Conservation (phyloP, 1,140 invertebrate genomes). For the Papilio polyxenes region DNA sequence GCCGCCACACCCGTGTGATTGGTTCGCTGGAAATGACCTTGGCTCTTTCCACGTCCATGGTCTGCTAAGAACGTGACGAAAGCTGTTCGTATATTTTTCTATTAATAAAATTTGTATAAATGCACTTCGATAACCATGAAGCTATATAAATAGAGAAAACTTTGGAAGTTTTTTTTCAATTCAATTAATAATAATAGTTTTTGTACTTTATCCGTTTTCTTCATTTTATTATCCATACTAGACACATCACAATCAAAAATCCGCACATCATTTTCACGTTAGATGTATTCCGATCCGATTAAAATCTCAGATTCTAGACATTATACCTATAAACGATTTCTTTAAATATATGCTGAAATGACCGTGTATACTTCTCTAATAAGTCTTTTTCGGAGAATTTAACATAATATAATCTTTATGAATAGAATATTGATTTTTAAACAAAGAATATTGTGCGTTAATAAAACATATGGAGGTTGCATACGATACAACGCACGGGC, state of each 20-base stretch:
- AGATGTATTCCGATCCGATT: too few species aligned
- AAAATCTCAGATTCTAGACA: too few species aligned
- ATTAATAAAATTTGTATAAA: not conserved
- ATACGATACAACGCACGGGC: constrained; percentile 52
- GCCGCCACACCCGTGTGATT: constrained; percentile 8
- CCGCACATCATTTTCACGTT: too few species aligned
- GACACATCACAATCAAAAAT: too few species aligned
- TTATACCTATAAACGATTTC: too few species aligned
- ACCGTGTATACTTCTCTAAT: not conserved
- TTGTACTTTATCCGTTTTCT: too few species aligned
- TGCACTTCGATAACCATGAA: not conserved
- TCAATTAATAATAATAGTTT: too few species aligned
- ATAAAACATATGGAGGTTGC: constrained; percentile 36
- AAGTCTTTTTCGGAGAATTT: not conserved
- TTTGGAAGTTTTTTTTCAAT: too few species aligned
- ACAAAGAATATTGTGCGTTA: constrained; percentile 20
- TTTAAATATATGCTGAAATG: too few species aligned
- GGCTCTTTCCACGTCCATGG: constrained; percentile 56
- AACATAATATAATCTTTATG: not conserved
- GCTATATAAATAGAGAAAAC: not conserved
- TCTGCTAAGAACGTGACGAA: constrained; percentile 45
- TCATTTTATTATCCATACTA: too few species aligned
- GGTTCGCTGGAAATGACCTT: constrained; percentile 55
- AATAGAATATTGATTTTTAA: constrained; percentile 2
- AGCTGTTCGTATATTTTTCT: constrained; percentile 19